Percentiles rank a stretch among this genome's conserved stretches.
Evolutionary conservation across 2,113 vertebrate species (phyloP).

Genomic region (Oophaga pumilio): DNA sequence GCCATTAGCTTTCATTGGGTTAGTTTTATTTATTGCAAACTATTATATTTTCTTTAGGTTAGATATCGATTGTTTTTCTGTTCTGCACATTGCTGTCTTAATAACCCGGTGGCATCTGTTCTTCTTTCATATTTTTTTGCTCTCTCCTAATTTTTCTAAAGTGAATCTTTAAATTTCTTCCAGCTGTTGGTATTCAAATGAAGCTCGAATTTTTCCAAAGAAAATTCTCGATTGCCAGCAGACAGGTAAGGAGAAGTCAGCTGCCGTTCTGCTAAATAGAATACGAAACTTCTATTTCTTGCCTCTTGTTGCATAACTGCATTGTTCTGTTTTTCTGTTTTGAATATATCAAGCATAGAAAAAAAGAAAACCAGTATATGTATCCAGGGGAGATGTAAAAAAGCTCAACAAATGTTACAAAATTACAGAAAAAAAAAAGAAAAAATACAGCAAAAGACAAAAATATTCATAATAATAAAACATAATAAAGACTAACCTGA

Average conservation of each 20-base stretch:
- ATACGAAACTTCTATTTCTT: neutral
- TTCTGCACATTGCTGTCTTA: neutral
- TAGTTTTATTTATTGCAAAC: neutral
- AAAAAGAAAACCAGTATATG: neutral
- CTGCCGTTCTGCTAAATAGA: neutral
- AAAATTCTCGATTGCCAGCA: slow-evolving; percentile 98
- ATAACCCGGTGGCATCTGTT: slow-evolving; percentile 17
- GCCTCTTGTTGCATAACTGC: neutral
- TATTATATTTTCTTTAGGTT: neutral
- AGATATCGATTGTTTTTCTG: neutral
- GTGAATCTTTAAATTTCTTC: slow-evolving; percentile 66
- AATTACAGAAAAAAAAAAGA: neutral
- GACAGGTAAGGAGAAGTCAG: slow-evolving; percentile 83
- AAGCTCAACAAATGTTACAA: neutral
- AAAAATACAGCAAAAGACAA: neutral
- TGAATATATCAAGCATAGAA: neutral
- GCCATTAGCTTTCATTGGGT: neutral
- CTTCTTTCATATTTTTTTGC: neutral
- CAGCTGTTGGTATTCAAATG: slow-evolving; percentile 99
- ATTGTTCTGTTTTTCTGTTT: neutral
- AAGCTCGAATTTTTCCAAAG: slow-evolving; percentile 98
- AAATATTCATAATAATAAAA: neutral
- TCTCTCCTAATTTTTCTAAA: slow-evolving; percentile 37
- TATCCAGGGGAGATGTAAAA: neutral
- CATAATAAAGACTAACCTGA: too few species aligned